These are phyloP conservation scores for Melangyna quadrimaculata DNA, from an alignment of 2,888 invertebrate species.

Conservation along the genomic window DNA sequence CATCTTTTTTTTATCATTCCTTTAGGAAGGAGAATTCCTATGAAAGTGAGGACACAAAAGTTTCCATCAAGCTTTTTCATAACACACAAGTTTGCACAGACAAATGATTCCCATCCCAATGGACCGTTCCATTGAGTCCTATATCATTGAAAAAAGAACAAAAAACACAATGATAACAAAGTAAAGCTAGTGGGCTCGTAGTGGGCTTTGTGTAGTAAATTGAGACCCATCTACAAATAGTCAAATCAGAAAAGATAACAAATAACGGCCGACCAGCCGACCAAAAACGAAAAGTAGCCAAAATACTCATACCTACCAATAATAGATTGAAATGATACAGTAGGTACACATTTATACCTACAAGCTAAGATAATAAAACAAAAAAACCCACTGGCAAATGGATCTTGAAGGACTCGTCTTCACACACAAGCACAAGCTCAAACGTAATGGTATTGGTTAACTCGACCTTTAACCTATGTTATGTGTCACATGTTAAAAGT, in stretches of 20 bases:
- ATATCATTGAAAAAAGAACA: not conserved
- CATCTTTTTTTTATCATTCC: not conserved
- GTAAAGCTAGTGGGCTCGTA: not conserved
- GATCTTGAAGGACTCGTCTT: conserved; percentile 22
- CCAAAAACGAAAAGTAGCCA: not conserved
- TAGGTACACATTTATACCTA: not conserved
- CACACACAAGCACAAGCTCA: not conserved
- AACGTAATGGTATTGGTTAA: conserved; percentile 15
- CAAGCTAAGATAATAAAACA: not conserved
- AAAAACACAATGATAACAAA: not conserved
- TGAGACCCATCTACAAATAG: conserved; percentile 28
- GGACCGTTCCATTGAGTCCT: not conserved
- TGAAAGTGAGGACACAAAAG: not conserved
- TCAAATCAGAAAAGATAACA: conserved; percentile 41
- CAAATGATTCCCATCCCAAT: conserved; percentile 8
- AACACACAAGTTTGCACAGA: not conserved
- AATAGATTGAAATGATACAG: conserved; percentile 13
- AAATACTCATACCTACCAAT: too few species aligned
- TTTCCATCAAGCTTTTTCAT: too few species aligned
- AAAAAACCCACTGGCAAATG: conserved; percentile 21
- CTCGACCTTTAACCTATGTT: conserved; percentile 20
- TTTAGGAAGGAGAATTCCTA: not conserved
- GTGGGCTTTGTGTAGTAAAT: conserved; percentile 14
- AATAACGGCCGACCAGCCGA: not conserved
- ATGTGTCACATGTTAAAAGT: conserved; percentile 40